phyloP scores from a whole-genome alignment of 2,888 invertebrate species.

The Pomacea canaliculata region DNA sequence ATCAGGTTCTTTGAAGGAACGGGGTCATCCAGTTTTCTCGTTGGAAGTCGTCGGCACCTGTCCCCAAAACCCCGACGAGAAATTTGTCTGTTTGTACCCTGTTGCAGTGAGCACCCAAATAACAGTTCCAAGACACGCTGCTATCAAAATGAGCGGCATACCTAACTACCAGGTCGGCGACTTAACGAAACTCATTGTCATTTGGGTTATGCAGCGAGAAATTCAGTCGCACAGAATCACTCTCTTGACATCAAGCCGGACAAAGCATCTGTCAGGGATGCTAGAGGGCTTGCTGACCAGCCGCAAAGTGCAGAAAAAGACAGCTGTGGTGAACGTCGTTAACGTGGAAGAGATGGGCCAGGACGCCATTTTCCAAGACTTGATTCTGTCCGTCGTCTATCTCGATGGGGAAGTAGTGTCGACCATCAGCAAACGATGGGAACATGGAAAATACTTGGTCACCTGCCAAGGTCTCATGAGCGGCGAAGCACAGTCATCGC shows the following conservation, averaged over 20 bases:
- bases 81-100: constrained; percentile 27
- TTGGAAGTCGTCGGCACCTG: constrained; percentile 24
- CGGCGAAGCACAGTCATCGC: constrained; percentile 7
- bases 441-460: constrained; percentile 13
- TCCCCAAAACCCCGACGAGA: constrained; percentile 16
- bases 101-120: constrained; percentile 26
- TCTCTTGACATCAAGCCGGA: constrained; percentile 25
- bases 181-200: constrained; percentile 18
- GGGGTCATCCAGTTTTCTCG: constrained; percentile 28
- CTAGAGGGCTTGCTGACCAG: constrained; percentile 25
- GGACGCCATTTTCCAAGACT: constrained; percentile 9
- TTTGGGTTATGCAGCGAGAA: constrained; percentile 24
- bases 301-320: constrained; percentile 19
- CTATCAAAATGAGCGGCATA: constrained; percentile 10
- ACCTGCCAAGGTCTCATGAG: constrained; percentile 16
- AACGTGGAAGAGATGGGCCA: constrained; percentile 23
- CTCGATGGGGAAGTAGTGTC: constrained; percentile 24
- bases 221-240: constrained; percentile 19
- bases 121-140: constrained; percentile 23
- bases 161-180: constrained; percentile 29
- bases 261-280: constrained; percentile 19
- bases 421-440: constrained; percentile 15
- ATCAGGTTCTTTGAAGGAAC: constrained; percentile 9
- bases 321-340: constrained; percentile 15
- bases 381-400: constrained; percentile 25